Conservation (phyloP, 1,140 invertebrate species). For the Ylistrum balloti region DNA sequence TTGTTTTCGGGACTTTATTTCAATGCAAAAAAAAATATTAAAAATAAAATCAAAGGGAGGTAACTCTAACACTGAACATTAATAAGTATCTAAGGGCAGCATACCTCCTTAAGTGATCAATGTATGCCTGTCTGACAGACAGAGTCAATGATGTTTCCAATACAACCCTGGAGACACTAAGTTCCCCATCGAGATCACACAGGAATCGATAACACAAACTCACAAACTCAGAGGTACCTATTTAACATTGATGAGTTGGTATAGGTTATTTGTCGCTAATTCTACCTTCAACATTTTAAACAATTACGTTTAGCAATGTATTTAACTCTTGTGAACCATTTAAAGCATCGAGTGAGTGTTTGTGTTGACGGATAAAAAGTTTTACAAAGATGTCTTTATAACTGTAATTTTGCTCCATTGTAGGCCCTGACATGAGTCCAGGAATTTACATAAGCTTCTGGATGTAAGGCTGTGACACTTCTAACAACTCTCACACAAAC, state of each 20-base stretch:
- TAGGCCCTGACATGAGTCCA: background rate
- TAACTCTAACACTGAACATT: background rate
- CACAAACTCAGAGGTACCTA: background rate
- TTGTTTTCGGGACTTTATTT: too few relatives aligned
- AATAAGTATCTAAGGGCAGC: background rate
- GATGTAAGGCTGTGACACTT: background rate
- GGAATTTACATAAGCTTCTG: background rate
- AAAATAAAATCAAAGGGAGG: background rate
- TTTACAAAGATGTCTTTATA: background rate
- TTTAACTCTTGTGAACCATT: background rate
- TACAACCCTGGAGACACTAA: background rate
- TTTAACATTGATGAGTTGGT: background rate
- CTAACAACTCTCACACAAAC: background rate
- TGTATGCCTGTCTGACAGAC: background rate
- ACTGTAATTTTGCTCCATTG: background rate
- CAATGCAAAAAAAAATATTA: too few relatives aligned
- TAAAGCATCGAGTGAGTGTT: background rate
- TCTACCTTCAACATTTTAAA: conserved; percentile 28
- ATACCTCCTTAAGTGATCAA: background rate
- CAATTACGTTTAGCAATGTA: background rate
- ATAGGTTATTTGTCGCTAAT: background rate
- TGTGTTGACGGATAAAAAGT: background rate
- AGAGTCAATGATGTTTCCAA: background rate
- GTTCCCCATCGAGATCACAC: conserved; percentile 5
- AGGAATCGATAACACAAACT: background rate